Conservation (phyloP, 2,888 invertebrate genomes). For the Polylopha cassiicola region DNA sequence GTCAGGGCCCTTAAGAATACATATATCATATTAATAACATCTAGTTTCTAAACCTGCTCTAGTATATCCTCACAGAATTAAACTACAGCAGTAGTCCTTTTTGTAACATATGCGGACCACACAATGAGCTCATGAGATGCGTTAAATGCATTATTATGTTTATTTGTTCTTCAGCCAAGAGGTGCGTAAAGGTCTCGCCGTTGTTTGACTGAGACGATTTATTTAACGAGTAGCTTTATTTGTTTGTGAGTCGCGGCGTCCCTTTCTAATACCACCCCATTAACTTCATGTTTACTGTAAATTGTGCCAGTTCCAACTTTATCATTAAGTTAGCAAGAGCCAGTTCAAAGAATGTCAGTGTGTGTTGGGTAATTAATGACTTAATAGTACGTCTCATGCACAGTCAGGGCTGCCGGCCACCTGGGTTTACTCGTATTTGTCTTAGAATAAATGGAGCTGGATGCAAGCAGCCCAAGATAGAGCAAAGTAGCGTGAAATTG, state of each 20-base stretch:
- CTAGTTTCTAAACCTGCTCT: no score
- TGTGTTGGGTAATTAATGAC: slow-evolving; percentile 56
- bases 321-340: slow-evolving; percentile 37
- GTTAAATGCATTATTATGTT: slow-evolving; percentile 51
- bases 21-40: no score
- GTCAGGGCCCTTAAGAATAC: no score
- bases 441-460: no score
- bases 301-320: slow-evolving; percentile 51
- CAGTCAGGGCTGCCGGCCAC: no score
- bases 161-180: slow-evolving; percentile 52
- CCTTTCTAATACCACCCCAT: slow-evolving; percentile 57
- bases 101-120: no score
- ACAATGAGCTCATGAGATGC: slow-evolving; percentile 25
- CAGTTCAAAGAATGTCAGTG: slow-evolving; percentile 30
- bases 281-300: slow-evolving; percentile 46
- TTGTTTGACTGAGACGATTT: slow-evolving; percentile 64
- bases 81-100: no score
- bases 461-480: no score
- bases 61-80: no score
- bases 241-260: slow-evolving; percentile 51
- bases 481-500: no score
- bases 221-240: slow-evolving; percentile 66
- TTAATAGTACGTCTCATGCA: slow-evolving; percentile 55
- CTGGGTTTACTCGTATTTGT: no score
- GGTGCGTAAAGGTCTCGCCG: slow-evolving; percentile 56